A percentile compares a stretch with the other conserved stretches of the same genome.
phyloP scores from a whole-genome alignment of 2,888 invertebrate genomes.

The Oscheius onirici region DNA sequence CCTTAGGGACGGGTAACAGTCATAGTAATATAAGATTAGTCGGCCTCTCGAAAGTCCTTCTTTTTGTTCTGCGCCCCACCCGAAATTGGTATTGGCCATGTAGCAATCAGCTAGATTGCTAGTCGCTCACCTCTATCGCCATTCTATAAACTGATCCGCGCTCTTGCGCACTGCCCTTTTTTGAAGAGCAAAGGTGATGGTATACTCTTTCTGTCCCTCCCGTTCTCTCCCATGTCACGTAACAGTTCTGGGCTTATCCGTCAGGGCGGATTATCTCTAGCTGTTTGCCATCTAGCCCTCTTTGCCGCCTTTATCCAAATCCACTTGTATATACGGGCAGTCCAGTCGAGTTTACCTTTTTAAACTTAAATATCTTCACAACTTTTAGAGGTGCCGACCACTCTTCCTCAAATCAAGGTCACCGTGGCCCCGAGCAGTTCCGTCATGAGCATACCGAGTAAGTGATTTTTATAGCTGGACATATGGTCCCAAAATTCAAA shows the following conservation, averaged over 20 bases:
- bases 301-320: too few species aligned
- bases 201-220: too few species aligned
- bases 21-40: not conserved
- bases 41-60: not conserved
- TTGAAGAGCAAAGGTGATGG: too few species aligned
- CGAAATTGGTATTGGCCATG: constrained; percentile 18
- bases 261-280: too few species aligned
- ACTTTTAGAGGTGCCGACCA: constrained; percentile 55
- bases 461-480: constrained; percentile 25
- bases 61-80: constrained; percentile 1
- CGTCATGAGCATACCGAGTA: constrained; percentile 46
- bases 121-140: constrained; percentile 1
- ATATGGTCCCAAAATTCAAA: constrained; percentile 20
- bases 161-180: too few species aligned
- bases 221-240: too few species aligned
- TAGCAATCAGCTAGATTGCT: constrained; percentile 26
- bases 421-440: constrained; percentile 49
- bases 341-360: too few species aligned
- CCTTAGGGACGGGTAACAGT: not conserved
- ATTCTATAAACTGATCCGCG: constrained; percentile 2
- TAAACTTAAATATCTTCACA: not conserved
- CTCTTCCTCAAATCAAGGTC: constrained; percentile 51
- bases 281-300: too few species aligned
- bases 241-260: too few species aligned
- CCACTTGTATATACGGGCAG: too few species aligned